These are phyloP conservation scores for Poecilia velifera DNA, from an alignment of 2,797 vertebrate genomes.

Conservation along the genomic window DNA sequence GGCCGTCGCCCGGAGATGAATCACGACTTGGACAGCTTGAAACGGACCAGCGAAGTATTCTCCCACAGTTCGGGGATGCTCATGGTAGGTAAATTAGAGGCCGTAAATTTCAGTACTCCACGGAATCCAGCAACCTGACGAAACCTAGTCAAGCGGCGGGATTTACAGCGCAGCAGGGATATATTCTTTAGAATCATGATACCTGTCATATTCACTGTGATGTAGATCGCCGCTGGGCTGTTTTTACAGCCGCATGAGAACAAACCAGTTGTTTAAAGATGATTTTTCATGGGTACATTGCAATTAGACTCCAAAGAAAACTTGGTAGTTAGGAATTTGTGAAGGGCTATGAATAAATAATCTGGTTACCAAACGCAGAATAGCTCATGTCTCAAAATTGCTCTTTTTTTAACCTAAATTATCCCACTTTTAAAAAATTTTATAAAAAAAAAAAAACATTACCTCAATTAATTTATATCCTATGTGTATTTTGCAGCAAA, in stretches of 20 bases:
- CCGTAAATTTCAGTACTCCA: neutral
- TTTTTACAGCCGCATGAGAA: neutral
- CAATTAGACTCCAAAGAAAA: neutral
- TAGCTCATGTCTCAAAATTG: neutral
- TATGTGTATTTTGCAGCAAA: neutral
- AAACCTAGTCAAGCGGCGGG: neutral
- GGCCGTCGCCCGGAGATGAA: conserved; percentile 7
- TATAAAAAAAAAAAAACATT: no score
- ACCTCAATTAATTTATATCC: neutral
- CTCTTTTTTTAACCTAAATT: neutral
- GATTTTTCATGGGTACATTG: neutral
- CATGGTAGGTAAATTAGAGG: conserved; percentile 3
- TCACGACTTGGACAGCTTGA: conserved; percentile 9
- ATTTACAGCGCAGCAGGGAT: neutral
- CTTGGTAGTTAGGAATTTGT: neutral
- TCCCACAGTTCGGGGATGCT: conserved; percentile 7
- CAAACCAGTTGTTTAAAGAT: neutral
- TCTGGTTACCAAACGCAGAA: neutral
- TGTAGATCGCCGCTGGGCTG: neutral
- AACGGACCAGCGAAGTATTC: conserved; percentile 4
- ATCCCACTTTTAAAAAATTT: neutral
- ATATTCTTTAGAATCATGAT: neutral
- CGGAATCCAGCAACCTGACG: neutral
- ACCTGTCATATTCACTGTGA: neutral
- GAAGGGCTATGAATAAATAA: neutral